These are phyloP conservation scores for Pangasianodon hypophthalmus DNA, from an alignment of 2,113 vertebrate species.

Conservation along the genomic window DNA sequence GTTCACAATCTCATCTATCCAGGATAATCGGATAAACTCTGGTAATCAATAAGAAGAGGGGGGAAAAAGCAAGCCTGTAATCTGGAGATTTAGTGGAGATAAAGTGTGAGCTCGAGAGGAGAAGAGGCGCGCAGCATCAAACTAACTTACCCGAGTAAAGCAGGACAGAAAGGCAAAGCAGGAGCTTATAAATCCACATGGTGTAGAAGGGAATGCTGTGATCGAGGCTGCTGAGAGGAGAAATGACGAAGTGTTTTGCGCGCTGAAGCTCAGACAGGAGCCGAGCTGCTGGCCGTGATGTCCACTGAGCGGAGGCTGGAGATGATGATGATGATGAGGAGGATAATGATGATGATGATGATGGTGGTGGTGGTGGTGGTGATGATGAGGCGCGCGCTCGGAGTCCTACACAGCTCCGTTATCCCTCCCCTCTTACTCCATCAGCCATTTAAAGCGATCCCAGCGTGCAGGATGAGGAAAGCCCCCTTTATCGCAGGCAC, in stretches of 20 bases:
- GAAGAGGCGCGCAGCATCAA: neutral
- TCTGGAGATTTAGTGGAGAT: neutral
- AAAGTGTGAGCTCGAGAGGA: neutral
- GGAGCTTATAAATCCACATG: slow-evolving; percentile 61
- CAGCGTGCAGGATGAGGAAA: slow-evolving; percentile 33
- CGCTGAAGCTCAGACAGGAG: neutral
- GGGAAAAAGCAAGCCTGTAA: neutral
- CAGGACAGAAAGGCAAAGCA: slow-evolving; percentile 52
- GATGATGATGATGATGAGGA: neutral
- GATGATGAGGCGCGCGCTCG: slow-evolving; percentile 23
- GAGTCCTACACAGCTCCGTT: slow-evolving; percentile 14
- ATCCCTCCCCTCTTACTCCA: slow-evolving; percentile 40
- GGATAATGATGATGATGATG: neutral
- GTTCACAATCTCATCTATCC: neutral
- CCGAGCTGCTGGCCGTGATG: neutral
- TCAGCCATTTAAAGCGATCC: slow-evolving; percentile 39
- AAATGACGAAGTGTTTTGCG: slow-evolving; percentile 1
- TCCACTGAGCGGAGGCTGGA: slow-evolving; percentile 21
- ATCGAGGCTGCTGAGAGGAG: neutral
- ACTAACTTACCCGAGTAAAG: slow-evolving; percentile 60
- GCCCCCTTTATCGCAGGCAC: slow-evolving; percentile 32
- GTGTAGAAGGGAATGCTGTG: slow-evolving; percentile 12
- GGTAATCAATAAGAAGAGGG: neutral
- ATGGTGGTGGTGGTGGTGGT: neutral
- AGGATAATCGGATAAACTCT: neutral